Evolutionary conservation across 2,797 vertebrate genomes (phyloP).

Genomic region (Pitangus sulphuratus): DNA sequence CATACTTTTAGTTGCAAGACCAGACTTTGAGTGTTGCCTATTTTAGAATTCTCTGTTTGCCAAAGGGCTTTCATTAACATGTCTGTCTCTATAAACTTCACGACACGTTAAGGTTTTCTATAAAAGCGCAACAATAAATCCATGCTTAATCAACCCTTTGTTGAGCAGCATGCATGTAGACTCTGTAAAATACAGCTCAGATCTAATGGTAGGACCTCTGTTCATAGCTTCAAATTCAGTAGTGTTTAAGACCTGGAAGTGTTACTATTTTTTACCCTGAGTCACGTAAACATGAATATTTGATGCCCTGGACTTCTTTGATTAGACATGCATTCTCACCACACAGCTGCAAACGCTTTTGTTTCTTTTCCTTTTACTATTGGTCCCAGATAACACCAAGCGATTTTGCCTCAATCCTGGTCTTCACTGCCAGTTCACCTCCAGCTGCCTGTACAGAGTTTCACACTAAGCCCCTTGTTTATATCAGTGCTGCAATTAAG

Average conservation of each 20-base stretch:
- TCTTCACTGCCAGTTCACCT: conserved; percentile 83
- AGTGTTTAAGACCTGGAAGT: conserved; percentile 19
- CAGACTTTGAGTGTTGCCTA: background rate
- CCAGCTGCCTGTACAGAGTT: conserved; percentile 87
- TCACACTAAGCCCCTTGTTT: conserved; percentile 94
- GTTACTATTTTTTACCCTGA: conserved; percentile 55
- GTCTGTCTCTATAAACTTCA: conserved; percentile 49
- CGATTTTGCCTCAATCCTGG: conserved; percentile 60
- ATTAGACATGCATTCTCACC: conserved; percentile 71
- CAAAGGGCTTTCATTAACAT: conserved; percentile 24
- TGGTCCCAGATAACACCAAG: conserved; percentile 60
- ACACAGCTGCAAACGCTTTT: conserved; percentile 64
- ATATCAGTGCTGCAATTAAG: conserved; percentile 89
- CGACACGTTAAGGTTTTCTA: conserved; percentile 24
- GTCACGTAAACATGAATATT: conserved; percentile 24
- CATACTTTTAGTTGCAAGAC: background rate
- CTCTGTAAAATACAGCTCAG: conserved; percentile 46
- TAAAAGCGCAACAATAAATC: conserved; percentile 56
- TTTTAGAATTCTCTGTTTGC: conserved; percentile 19
- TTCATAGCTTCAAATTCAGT: conserved; percentile 4
- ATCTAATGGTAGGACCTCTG: conserved; percentile 25
- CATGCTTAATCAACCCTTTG: conserved; percentile 56
- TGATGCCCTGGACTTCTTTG: conserved; percentile 50
- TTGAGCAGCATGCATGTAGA: conserved; percentile 13
- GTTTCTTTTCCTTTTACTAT: conserved; percentile 40